phyloP scores from a whole-genome alignment of 1,140 invertebrate genomes.

The Drepana arcuata region DNA sequence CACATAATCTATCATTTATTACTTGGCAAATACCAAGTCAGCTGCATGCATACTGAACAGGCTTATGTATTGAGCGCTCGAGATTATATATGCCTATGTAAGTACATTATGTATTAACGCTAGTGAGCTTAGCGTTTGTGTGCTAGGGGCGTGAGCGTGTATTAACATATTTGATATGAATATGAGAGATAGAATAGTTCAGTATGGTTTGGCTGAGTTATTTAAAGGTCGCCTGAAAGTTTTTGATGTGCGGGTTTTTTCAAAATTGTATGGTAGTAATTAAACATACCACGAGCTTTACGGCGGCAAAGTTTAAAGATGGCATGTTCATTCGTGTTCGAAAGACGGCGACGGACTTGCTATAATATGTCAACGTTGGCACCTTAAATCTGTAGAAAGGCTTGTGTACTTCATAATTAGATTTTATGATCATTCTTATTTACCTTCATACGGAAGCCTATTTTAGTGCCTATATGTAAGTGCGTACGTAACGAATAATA shows the following conservation, averaged over 20 bases:
- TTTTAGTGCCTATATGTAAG: not conserved
- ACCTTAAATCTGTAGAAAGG: not conserved
- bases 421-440: not conserved
- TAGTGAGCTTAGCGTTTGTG: not conserved
- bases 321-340: too few species aligned
- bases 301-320: too few species aligned
- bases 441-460: not conserved
- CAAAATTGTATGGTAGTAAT: too few species aligned
- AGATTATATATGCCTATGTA: too few species aligned
- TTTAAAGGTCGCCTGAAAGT: too few species aligned
- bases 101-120: not conserved
- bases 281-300: too few species aligned
- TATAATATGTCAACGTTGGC: too few species aligned
- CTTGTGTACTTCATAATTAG: not conserved
- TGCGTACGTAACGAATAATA: not conserved
- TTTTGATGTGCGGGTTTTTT: too few species aligned
- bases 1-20: slow-evolving; percentile 29
- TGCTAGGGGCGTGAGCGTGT: not conserved
- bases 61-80: not conserved
- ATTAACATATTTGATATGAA: not conserved
- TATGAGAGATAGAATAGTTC: too few species aligned
- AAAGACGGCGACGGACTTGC: too few species aligned
- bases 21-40: slow-evolving; percentile 11
- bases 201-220: too few species aligned
- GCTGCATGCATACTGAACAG: not conserved